phyloP scores from a whole-genome alignment of 2,113 vertebrate species.

The Alosa alosa region DNA sequence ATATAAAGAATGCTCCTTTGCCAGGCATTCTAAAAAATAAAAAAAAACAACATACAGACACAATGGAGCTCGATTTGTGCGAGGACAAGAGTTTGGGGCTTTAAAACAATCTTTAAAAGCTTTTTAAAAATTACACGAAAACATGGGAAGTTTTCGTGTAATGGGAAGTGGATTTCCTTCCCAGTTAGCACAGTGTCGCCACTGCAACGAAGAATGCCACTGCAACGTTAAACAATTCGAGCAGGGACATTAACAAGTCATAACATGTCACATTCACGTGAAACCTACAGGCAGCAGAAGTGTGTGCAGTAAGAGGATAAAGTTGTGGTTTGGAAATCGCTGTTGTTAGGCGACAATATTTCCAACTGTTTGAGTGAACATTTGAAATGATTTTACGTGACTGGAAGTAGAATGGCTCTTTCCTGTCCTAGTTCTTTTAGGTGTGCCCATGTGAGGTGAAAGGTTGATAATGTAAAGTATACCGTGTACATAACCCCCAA shows the following conservation, averaged over 20 bases:
- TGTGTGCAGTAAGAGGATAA: too few relatives aligned
- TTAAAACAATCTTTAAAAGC: too few relatives aligned
- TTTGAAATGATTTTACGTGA: not conserved
- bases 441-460: not conserved
- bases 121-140: too few relatives aligned
- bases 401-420: not conserved
- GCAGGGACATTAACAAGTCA: not conserved
- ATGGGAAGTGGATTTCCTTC: not conserved
- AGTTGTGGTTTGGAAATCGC: too few relatives aligned
- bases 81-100: too few relatives aligned
- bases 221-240: not conserved
- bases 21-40: too few relatives aligned
- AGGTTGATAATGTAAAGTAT: not conserved
- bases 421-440: not conserved
- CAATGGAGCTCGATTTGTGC: too few relatives aligned
- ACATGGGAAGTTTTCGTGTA: too few relatives aligned
- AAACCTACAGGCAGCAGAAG: not conserved
- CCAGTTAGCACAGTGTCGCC: not conserved
- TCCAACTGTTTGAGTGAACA: not conserved
- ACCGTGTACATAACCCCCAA: not conserved
- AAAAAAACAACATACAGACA: too few relatives aligned
- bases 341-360: not conserved
- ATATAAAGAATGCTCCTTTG: too few relatives aligned
- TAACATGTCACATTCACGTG: not conserved
- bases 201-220: not conserved